phyloP scores from a whole-genome alignment of 2,888 invertebrate genomes.

The Tholera decimalis region DNA sequence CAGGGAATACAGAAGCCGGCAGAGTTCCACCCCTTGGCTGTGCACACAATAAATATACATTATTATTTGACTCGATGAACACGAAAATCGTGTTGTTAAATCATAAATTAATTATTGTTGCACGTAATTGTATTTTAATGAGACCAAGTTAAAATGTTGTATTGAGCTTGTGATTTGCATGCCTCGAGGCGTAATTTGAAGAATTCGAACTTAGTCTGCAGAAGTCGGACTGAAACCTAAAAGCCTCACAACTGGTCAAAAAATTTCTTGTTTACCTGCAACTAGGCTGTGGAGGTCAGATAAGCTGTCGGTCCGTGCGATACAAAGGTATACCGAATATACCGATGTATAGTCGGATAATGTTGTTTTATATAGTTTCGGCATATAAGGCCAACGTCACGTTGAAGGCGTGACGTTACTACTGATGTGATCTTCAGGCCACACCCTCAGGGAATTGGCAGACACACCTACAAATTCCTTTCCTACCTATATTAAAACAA shows the following conservation, averaged over 20 bases:
- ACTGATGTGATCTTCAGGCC: constrained; percentile 31
- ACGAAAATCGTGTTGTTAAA: no score
- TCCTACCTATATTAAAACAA: constrained; percentile 19
- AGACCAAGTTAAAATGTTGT: no score
- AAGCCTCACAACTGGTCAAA: background rate
- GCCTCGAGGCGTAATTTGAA: background rate
- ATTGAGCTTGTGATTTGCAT: no score
- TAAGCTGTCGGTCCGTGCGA: background rate
- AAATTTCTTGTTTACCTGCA: no score
- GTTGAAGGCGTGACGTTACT: constrained; percentile 4
- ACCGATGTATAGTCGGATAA: no score
- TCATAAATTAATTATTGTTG: no score
- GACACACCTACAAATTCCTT: constrained; percentile 53
- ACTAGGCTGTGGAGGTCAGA: background rate
- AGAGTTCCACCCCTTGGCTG: no score
- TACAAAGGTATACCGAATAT: background rate
- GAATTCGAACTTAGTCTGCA: background rate
- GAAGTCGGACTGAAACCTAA: background rate
- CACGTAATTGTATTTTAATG: no score
- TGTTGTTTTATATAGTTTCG: no score
- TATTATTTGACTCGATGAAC: no score
- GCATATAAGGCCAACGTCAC: background rate
- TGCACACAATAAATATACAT: no score
- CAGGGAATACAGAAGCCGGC: no score
- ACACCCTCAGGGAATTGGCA: constrained; percentile 50